Conservation (phyloP, 2,797 vertebrate genomes). For the Myoxocephalus aenaeus region DNA sequence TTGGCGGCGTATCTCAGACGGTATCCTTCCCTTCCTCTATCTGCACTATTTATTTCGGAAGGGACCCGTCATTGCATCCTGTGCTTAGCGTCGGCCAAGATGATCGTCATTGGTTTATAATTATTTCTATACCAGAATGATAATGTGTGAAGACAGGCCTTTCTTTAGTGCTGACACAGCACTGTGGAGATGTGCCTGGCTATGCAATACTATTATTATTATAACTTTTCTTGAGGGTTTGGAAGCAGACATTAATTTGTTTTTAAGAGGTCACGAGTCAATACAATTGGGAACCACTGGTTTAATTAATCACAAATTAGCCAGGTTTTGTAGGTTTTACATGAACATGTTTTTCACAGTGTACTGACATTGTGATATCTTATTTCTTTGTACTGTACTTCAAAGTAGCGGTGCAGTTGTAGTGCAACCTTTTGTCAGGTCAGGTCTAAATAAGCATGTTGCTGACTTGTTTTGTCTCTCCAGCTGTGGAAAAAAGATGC, state of each 20-base stretch:
- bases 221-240: neutral
- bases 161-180: too few relatives aligned
- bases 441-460: neutral
- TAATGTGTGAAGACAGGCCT: too few relatives aligned
- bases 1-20: too few relatives aligned
- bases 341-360: neutral
- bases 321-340: neutral
- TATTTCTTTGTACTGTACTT: neutral
- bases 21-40: too few relatives aligned
- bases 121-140: too few relatives aligned
- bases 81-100: too few relatives aligned
- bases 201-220: neutral
- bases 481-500: constrained; percentile 85
- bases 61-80: too few relatives aligned
- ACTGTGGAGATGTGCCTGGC: too few relatives aligned
- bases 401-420: neutral
- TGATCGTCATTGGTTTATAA: too few relatives aligned
- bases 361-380: neutral
- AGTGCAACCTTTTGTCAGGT: neutral
- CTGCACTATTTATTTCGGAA: too few relatives aligned
- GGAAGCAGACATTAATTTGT: neutral
- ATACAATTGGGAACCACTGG: too few relatives aligned
- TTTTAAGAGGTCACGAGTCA: neutral
- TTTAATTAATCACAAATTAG: too few relatives aligned
- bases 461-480: constrained; percentile 6